Conservation (phyloP, 1,140 invertebrate genomes). For the Drosophila pectinifera region DNA sequence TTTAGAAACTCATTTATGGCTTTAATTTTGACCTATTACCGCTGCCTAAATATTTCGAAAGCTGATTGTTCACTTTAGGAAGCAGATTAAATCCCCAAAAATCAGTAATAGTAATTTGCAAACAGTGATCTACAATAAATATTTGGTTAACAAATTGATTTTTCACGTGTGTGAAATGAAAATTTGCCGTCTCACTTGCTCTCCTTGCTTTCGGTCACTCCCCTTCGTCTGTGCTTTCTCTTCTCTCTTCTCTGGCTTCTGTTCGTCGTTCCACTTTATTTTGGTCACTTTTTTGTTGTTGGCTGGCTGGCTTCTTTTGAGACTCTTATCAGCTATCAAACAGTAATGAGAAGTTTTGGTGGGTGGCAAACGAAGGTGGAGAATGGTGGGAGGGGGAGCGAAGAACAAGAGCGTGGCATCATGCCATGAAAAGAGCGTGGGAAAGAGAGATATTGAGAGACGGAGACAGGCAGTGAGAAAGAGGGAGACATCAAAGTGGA, state of each 20-base stretch:
- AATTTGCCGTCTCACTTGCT: not conserved
- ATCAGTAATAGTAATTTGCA: not conserved
- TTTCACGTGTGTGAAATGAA: conserved; percentile 3
- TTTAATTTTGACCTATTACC: not conserved
- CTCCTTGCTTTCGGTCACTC: not conserved
- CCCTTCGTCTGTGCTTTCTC: conserved; percentile 9
- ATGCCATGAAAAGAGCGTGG: conserved; percentile 18
- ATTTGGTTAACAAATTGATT: not conserved
- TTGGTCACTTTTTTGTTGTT: conserved; percentile 32
- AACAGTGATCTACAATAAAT: not conserved
- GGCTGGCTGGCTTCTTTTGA: conserved; percentile 10
- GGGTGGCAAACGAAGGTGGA: not conserved
- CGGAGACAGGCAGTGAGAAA: not conserved
- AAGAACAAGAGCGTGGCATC: conserved; percentile 14
- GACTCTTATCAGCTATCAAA: conserved; percentile 50
- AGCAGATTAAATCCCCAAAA: no score
- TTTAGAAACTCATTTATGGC: no score
- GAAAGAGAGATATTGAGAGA: conserved; percentile 10
- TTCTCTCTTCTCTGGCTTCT: conserved; percentile 29
- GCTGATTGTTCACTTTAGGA: no score
- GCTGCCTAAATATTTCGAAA: not conserved
- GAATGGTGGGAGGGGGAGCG: not conserved
- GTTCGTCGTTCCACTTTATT: conserved; percentile 22
- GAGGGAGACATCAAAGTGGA: conserved; percentile 58
- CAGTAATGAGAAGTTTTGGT: conserved; percentile 39